Evolutionary conservation across 2,113 vertebrate species (phyloP).

Genomic region (Malaclemys terrapin): DNA sequence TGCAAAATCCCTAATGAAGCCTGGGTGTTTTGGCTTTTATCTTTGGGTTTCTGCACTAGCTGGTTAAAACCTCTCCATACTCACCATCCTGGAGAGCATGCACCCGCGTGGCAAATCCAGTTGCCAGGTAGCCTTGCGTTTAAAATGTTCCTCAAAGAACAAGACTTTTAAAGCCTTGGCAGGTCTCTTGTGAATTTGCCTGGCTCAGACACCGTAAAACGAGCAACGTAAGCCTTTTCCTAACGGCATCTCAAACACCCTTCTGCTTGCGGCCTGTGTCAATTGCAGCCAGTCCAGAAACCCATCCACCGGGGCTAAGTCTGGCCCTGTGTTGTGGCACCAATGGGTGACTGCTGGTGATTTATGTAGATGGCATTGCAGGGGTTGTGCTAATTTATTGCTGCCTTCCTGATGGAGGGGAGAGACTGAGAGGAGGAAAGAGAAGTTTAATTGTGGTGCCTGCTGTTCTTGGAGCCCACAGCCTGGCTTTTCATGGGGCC

Average conservation of each 20-base stretch:
- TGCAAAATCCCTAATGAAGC: neutral
- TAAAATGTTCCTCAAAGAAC: neutral
- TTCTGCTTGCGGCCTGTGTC: neutral
- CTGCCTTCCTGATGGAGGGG: neutral
- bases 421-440: neutral
- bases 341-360: neutral
- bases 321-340: neutral
- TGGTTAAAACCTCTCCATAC: neutral
- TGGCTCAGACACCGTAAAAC: neutral
- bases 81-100: neutral
- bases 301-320: neutral
- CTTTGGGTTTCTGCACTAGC: neutral
- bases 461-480: neutral
- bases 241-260: neutral
- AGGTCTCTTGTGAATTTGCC: neutral
- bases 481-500: neutral
- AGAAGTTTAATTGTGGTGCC: neutral
- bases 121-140: neutral
- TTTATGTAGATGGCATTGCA: neutral
- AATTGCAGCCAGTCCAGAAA: neutral
- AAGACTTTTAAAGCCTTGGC: neutral
- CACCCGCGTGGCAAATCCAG: neutral
- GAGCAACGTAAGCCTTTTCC: neutral
- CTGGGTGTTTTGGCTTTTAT: neutral
- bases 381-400: neutral